Conservation (phyloP, 23 tunicate genomes). For the Styela clava region DNA sequence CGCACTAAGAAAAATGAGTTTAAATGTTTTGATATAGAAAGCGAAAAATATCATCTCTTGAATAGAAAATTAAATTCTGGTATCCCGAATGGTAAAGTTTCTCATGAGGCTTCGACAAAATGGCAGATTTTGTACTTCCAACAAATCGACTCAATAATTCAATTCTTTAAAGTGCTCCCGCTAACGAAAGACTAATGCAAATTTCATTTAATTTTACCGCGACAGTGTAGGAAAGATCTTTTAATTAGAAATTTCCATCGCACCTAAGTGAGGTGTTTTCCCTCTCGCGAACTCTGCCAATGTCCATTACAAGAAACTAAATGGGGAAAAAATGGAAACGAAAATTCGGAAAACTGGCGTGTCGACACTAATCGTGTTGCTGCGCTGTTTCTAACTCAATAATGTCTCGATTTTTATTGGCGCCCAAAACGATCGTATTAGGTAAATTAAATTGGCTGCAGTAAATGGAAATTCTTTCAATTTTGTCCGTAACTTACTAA, state of each 20-base stretch:
- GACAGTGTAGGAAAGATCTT: background rate
- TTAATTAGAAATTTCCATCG: background rate
- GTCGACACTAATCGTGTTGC: slow-evolving; percentile 26
- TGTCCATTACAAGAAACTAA: background rate
- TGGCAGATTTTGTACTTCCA: no score
- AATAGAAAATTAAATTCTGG: no score
- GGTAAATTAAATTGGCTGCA: slow-evolving; percentile 5
- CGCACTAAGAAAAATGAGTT: no score
- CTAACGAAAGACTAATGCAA: background rate
- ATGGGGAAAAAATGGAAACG: background rate
- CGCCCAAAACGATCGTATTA: slow-evolving; percentile 15
- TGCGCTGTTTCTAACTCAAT: background rate
- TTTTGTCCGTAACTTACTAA: background rate
- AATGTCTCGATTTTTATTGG: background rate
- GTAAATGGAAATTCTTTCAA: slow-evolving; percentile 22
- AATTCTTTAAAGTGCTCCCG: background rate
- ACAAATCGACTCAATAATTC: background rate
- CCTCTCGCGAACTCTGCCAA: background rate
- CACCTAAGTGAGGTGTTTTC: background rate
- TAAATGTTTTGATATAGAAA: no score
- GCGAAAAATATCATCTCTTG: no score
- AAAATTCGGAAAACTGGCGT: slow-evolving; percentile 12
- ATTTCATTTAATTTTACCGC: background rate
- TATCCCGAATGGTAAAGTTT: no score
- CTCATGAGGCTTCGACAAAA: no score